Evolutionary conservation across 1,140 invertebrate species (phyloP).

Genomic region (Mycetomoellerius zeteki): DNA sequence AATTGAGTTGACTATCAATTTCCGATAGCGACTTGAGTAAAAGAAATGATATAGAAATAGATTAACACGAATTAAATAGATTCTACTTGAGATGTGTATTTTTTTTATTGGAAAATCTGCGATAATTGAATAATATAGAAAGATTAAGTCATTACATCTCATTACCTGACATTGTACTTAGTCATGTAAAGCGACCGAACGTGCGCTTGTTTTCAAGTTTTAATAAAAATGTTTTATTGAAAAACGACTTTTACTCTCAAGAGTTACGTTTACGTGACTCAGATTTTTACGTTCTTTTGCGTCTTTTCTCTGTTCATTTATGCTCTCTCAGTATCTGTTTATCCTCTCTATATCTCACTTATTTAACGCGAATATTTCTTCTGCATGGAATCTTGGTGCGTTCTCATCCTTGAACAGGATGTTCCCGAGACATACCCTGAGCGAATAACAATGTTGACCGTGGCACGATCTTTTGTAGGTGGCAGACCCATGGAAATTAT

Average conservation of each 20-base stretch:
- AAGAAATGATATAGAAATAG: background rate
- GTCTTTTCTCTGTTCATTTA: conserved; percentile 14
- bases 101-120: conserved; percentile 12
- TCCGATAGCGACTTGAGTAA: no score
- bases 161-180: conserved; percentile 49
- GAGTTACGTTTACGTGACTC: conserved; percentile 20
- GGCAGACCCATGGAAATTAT: conserved; percentile 62
- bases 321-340: background rate
- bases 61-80: no score
- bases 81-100: background rate
- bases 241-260: conserved; percentile 8
- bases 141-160: conserved; percentile 1
- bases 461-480: conserved; percentile 82
- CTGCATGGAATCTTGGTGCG: conserved; percentile 57
- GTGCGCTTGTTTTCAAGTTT: conserved; percentile 31
- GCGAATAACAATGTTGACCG: conserved; percentile 62
- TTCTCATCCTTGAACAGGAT: conserved; percentile 12
- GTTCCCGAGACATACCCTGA: background rate
- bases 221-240: conserved; percentile 52
- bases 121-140: conserved; percentile 17
- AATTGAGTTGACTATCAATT: background rate
- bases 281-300: conserved; percentile 1
- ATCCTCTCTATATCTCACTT: conserved; percentile 9
- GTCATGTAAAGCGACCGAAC: conserved; percentile 36
- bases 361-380: conserved; percentile 29